Conservation (phyloP, 2,888 invertebrate species). For the Lasioglossum marginatum region DNA sequence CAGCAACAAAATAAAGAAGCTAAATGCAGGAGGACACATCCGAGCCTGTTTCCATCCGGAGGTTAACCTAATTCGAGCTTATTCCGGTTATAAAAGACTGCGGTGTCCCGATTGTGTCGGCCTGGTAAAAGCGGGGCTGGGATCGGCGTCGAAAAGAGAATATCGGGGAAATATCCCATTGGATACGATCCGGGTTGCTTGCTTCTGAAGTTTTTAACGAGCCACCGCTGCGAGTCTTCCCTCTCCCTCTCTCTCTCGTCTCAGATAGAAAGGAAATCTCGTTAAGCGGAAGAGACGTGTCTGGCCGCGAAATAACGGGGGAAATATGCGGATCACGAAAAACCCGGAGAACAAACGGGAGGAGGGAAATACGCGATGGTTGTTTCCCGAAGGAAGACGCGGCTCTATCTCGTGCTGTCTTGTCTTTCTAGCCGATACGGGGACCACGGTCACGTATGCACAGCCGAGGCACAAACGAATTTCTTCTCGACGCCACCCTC, state of each 20-base stretch:
- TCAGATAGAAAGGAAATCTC: neutral
- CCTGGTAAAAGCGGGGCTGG: neutral
- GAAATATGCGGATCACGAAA: constrained; percentile 31
- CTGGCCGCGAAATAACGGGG: constrained; percentile 3
- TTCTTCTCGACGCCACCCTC: constrained; percentile 19
- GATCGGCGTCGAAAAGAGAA: constrained; percentile 9
- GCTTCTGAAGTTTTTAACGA: constrained; percentile 13
- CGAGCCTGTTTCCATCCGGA: neutral
- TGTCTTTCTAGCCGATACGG: constrained; percentile 23
- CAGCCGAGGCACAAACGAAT: constrained; percentile 45
- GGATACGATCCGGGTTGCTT: neutral
- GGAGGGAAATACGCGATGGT: neutral
- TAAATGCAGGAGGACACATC: neutral
- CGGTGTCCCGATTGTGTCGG: neutral
- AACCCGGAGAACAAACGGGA: neutral
- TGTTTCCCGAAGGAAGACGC: constrained; percentile 13
- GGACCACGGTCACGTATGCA: constrained; percentile 30
- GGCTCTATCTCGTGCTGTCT: neutral
- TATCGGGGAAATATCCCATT: constrained; percentile 7
- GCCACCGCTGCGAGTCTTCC: neutral
- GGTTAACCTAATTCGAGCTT: neutral
- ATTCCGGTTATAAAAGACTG: neutral
- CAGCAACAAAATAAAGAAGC: neutral
- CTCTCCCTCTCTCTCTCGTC: neutral
- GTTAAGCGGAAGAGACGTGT: neutral